Base-by-base conservation (phyloP, 2,888 invertebrate species). In the Stenichneumon culpator region DNA sequence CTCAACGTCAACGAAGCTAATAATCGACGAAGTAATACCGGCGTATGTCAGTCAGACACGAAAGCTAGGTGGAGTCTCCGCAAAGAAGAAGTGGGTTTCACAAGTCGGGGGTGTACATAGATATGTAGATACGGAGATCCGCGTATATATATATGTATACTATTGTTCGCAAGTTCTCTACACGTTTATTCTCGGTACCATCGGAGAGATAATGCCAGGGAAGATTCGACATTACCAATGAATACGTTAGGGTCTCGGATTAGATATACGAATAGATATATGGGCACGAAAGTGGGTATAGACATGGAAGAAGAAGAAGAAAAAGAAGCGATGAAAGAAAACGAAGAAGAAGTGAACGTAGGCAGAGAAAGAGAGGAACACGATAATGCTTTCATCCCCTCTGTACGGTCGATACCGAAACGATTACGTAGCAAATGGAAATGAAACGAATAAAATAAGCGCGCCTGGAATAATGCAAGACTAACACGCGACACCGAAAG, bases 1-100 rank as follows among this genome's bases (percentile, higher is more conserved):
- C 74, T 78, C 78, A 84, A 65, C 68, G 74, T 81, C 69, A 74
- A 72, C 28, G 52, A 25, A 54, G 60, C 73, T 78, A 73, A 81
- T 81, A 78, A 84, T 74, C 78, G 69, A 81, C 78, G 84, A 81
- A 73, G 73, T 74, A 84, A 74, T 84, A 67, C 67, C 67, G 50
- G 54, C 68, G 69, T 68, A 74, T 54, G 70, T 79, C 75, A 44
- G 63, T 52, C 65, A 54, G 75, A 67, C 79, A 72, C 79, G 73
- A 78, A 84, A 78, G 68, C 11, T 19, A 67, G 50, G 16, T 39
- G 25, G 50, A 47, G 16, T 81, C 22, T 25, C 54, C 47, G 19
- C 50, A 32, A 60, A 36, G 65, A 32, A 28, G 3, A 47, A 67
- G 47, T 44, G 67, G 54, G 54, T 79, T 68, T 60, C 19, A 19